Base-by-base conservation (phyloP, 2,888 invertebrate genomes). In the Schizotus pectinicornis region DNA sequence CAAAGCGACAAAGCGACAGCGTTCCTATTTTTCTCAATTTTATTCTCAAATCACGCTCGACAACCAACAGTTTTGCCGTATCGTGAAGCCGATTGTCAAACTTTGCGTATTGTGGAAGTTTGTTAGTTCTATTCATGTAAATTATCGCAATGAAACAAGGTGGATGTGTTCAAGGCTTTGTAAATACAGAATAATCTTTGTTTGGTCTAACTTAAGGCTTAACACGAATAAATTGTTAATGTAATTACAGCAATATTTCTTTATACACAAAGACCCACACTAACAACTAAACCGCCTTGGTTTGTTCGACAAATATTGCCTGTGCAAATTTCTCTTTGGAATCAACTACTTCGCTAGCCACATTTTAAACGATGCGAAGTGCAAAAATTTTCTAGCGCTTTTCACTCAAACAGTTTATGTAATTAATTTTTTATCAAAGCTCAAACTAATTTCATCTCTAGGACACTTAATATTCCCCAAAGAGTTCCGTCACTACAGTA, bases 301-400 rank as follows among this genome's bases (percentile, higher is more conserved):
- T 46, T 31, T 48, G 54, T 55, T 55, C 41, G 41, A 48, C 47
- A 55, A 55, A 55, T 48, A 56, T 56, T 56, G 43, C 32, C 49
- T 32, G 31, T 43, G 49, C 48, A 49, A 56, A 56, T 56, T 56
- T 56, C 49, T 39, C 49, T 56, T 56, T 49, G 48, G 48, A 56
- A 56, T 56, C 56, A 56, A 56, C 49, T 56, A 38, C 45, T 53
- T 49, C 56, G 49, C 49, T 49, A 49, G 49, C 56, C 48, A 36
- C 49, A 49, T 56, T 56, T 56, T 56, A 56, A 56, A 49, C 49
- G 56, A 56, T 49, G 49, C 49, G 49, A 56, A 49, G 49, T 56
- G 49, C 48, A 56, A 56, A 56, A 56, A 49, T 56, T 49, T 49
- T 48, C 49, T 42, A n/a, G n/a, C 42, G 42, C 56, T 49, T 49